These are phyloP conservation scores for Musca domestica DNA, from an alignment of 1,140 invertebrate species.

Conservation along the genomic window DNA sequence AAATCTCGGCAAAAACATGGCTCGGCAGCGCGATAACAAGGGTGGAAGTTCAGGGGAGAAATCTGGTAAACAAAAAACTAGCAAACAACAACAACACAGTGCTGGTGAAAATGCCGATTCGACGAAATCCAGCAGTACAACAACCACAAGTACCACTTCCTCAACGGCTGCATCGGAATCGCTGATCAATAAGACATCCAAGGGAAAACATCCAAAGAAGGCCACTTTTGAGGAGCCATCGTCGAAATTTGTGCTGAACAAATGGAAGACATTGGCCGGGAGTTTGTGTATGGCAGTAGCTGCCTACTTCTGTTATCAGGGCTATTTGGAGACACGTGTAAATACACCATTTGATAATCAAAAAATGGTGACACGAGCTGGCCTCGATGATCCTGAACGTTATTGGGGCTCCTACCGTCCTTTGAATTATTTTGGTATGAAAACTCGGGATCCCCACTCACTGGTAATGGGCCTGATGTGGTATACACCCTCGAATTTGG, in stretches of 20 bases:
- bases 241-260: constrained; percentile 40
- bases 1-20: neutral
- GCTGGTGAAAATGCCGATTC: constrained; percentile 6
- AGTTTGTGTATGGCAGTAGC: constrained; percentile 60
- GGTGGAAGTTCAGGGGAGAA: neutral
- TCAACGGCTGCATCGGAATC: neutral
- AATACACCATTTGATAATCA: constrained; percentile 75
- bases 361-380: constrained; percentile 64
- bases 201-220: constrained; percentile 15
- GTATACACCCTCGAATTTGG: constrained; percentile 76
- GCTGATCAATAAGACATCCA: neutral
- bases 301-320: constrained; percentile 72
- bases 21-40: constrained; percentile 16
- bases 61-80: constrained; percentile 3
- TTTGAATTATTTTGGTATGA: constrained; percentile 85
- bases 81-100: constrained; percentile 4
- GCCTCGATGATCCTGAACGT: constrained; percentile 71
- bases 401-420: constrained; percentile 94
- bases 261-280: constrained; percentile 48
- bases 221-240: constrained; percentile 34
- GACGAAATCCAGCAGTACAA: constrained; percentile 7
- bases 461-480: constrained; percentile 94
- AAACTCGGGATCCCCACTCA: constrained; percentile 83
- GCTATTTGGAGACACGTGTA: constrained; percentile 82
- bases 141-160: constrained; percentile 3